Evolutionary conservation across 1,140 invertebrate genomes (phyloP).

Genomic region (Acyrthosiphon pisum): DNA sequence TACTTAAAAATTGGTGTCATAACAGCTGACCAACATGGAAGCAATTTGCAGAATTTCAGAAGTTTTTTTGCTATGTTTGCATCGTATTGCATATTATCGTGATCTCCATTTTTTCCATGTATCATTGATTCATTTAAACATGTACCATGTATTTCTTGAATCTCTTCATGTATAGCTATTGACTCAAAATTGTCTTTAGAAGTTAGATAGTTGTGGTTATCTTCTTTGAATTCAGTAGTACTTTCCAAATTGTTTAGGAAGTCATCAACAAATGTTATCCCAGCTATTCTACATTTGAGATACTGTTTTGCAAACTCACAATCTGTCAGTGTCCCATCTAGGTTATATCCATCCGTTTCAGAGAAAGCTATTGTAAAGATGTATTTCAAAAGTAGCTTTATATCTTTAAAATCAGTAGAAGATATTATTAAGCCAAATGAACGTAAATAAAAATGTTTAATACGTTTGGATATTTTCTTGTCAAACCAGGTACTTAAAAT

Average conservation of each 20-base stretch:
- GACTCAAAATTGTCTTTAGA: neutral
- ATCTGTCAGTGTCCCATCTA: neutral
- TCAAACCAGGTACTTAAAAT: too few relatives aligned
- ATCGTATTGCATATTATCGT: neutral
- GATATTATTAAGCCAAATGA: too few relatives aligned
- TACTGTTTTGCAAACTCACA: neutral
- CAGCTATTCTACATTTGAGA: neutral
- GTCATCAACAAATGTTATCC: neutral
- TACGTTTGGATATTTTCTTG: too few relatives aligned
- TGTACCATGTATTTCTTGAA: neutral
- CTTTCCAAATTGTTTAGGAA: neutral
- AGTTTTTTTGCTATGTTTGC: neutral
- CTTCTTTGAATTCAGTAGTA: neutral
- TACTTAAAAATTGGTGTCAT: neutral
- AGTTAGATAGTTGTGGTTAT: neutral
- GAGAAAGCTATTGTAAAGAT: too few relatives aligned
- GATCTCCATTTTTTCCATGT: neutral
- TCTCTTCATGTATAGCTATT: neutral
- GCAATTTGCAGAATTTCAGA: neutral
- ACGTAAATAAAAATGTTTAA: too few relatives aligned
- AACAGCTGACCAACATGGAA: constrained; percentile 1
- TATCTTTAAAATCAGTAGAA: too few relatives aligned
- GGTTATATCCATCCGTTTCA: too few relatives aligned
- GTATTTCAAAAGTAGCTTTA: too few relatives aligned
- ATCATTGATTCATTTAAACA: neutral